Evolutionary conservation across 37 sponge, comb jelly and placozoan genomes (phyloP), one percentile per base, ranked within the genome.

Genomic region (Aplysina aerophoba): DNA sequence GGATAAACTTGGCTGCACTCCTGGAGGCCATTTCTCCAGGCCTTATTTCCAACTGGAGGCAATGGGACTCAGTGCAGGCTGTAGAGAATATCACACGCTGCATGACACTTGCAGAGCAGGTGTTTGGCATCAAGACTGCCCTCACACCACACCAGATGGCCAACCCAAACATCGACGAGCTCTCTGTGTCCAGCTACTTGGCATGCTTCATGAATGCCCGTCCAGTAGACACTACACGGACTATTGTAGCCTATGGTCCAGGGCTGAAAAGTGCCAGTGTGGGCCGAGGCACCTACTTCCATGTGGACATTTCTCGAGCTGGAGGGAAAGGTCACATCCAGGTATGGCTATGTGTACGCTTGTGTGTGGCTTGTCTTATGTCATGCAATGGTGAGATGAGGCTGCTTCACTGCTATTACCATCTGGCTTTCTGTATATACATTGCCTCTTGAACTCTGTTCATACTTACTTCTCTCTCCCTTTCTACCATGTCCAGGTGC

Each of bases 101-200:
- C 50, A 80, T 96, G 59, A 79, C 38, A 0, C 80, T 88, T 15
- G 91, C 88, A 19, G 86, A 90, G 20, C 62, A 83, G 21, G 60
- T 80, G 61, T 73, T 96, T 6, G 86, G 84, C 4, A 61, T 92
- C 40, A 69, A 84, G 36, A 81, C 88, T 66, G 89, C 93, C 15
- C 63, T 96, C 56, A 81, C 41, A 33, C 82, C 93, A 41, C 81
- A 41, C 16, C 84, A 88, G 55, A 34, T 96, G 40, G 85, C 96
- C 39, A 85, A 96, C 57, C 93, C 96, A 14, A 91, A 96, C 34
- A 88, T 91, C 0, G 96, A 96, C 55, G 96, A 96, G 66, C 88
- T 89, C 2, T 59, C 86, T 0, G 88, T 96, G 30, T 89, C 92
- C 31, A 88, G 89, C 17, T 96, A 92, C 75, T 82, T 96, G 37